Conservation (phyloP, 2,888 invertebrate genomes). For the Lasioglossum vierecki region DNA sequence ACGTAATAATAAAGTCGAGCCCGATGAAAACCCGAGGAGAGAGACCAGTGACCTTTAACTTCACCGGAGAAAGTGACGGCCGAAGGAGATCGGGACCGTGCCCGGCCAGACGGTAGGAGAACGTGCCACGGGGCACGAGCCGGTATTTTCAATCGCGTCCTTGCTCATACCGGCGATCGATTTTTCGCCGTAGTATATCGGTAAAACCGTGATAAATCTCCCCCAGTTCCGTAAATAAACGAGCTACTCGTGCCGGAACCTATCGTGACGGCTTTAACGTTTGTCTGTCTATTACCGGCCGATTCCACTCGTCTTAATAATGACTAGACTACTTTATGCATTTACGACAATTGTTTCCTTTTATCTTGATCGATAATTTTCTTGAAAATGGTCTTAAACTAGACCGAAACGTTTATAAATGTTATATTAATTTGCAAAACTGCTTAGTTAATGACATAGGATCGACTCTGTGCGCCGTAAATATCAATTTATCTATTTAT, state of each 20-base stretch:
- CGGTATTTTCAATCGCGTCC: slow-evolving; percentile 53
- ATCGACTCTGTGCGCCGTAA: too few relatives aligned
- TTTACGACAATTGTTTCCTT: too few relatives aligned
- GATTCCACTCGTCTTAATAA: background rate
- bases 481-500: too few relatives aligned
- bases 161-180: slow-evolving; percentile 38
- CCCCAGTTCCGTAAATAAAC: slow-evolving; percentile 33
- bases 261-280: background rate
- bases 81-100: slow-evolving; percentile 42
- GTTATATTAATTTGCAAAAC: too few relatives aligned
- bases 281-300: background rate
- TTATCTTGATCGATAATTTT: too few relatives aligned
- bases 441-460: too few relatives aligned
- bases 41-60: slow-evolving; percentile 56
- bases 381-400: too few relatives aligned
- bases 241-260: background rate
- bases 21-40: slow-evolving; percentile 38
- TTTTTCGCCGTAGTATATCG: slow-evolving; percentile 34
- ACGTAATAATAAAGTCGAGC: slow-evolving; percentile 29
- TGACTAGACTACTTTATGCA: background rate
- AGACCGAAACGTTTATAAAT: too few relatives aligned
- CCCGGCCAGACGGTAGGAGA: slow-evolving; percentile 17
- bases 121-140: slow-evolving; percentile 19
- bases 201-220: slow-evolving; percentile 22
- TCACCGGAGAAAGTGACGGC: slow-evolving; percentile 51